These are phyloP conservation scores for Phaonia tiefii DNA, from an alignment of 2,888 invertebrate genomes.

Conservation along the genomic window DNA sequence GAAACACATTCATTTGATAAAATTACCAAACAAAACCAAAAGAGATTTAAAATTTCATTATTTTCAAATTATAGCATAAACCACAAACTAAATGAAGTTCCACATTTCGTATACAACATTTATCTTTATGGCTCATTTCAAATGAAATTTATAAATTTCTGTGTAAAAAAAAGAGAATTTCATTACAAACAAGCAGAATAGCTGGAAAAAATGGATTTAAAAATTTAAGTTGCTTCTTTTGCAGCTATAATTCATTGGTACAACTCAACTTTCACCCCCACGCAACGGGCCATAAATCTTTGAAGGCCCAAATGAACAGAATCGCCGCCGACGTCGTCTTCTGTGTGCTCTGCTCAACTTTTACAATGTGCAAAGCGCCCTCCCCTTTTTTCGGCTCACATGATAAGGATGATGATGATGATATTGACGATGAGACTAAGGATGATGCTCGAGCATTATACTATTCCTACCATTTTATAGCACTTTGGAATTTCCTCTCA, in stretches of 20 bases:
- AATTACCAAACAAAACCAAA: neutral
- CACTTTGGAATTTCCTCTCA: constrained; percentile 72
- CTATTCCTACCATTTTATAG: neutral
- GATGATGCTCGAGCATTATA: neutral
- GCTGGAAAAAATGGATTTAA: constrained; percentile 18
- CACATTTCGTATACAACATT: constrained; percentile 12
- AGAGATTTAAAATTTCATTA: constrained; percentile 31
- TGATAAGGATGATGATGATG: neutral
- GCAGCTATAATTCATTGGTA: constrained; percentile 9
- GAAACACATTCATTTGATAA: constrained; percentile 42
- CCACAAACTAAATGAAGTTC: constrained; percentile 18
- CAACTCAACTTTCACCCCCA: constrained; percentile 38
- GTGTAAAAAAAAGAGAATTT: constrained; percentile 5
- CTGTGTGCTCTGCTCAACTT: neutral
- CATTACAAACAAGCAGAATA: neutral
- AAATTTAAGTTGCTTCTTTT: constrained; percentile 1
- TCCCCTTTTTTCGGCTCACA: neutral
- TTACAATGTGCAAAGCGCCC: neutral
- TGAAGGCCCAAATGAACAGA: constrained; percentile 7
- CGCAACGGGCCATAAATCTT: constrained; percentile 48
- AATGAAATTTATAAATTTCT: constrained; percentile 6
- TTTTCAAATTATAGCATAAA: constrained; percentile 37
- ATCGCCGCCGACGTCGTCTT: neutral
- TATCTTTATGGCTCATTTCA: constrained; percentile 28
- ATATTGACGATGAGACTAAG: neutral